Percentiles rank a stretch among this genome's conserved stretches.
Conservation (phyloP, 2,797 vertebrate species). For the Nothura maculosa region DNA sequence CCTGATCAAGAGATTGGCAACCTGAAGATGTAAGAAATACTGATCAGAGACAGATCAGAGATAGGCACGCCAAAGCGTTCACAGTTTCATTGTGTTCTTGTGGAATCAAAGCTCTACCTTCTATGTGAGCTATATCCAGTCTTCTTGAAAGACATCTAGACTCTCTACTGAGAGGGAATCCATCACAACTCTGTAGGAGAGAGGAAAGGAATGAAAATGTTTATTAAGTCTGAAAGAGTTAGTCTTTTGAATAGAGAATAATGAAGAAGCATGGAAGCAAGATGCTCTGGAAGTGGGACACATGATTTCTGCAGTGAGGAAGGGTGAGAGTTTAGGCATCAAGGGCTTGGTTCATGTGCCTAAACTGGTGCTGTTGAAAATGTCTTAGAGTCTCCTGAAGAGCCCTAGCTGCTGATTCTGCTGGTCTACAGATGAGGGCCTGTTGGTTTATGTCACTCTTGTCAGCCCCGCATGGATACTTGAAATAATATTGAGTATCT, state of each 20-base stretch:
- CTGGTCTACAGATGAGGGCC: background rate
- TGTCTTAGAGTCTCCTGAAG: background rate
- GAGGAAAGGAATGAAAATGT: background rate
- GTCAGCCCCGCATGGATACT: background rate
- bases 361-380: background rate
- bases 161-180: background rate
- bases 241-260: background rate
- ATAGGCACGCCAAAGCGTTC: background rate
- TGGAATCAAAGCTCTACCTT: background rate
- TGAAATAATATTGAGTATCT: background rate
- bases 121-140: background rate
- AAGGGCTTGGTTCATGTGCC: background rate
- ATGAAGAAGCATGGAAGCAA: background rate
- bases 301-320: background rate
- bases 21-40: background rate
- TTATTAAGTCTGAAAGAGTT: background rate
- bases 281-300: background rate
- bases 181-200: background rate
- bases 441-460: background rate
- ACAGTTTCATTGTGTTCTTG: background rate
- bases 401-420: background rate
- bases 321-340: background rate
- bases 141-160: background rate
- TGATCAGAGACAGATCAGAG: background rate
- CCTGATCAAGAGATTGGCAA: background rate